These are phyloP conservation scores for Nicator chloris DNA, from an alignment of 2,113 vertebrate species.

Conservation along the genomic window DNA sequence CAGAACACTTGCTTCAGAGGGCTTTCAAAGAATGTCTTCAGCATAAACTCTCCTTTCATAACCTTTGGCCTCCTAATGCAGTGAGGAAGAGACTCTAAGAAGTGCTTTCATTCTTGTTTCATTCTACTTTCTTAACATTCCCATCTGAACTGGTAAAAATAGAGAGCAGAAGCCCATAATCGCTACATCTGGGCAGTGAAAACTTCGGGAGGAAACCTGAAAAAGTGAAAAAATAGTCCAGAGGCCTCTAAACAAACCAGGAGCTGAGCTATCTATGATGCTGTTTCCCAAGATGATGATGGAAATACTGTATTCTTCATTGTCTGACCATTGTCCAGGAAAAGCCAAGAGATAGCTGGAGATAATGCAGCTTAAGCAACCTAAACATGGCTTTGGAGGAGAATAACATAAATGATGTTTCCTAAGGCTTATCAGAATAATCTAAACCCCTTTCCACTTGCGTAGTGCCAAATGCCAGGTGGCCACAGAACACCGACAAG, in stretches of 20 bases:
- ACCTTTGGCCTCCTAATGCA: conserved; percentile 52
- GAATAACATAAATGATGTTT: neutral
- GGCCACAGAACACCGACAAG: neutral
- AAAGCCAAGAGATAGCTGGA: neutral
- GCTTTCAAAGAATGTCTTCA: conserved; percentile 47
- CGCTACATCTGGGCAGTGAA: neutral
- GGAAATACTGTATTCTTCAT: neutral
- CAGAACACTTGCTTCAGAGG: conserved; percentile 50
- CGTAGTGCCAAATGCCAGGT: neutral
- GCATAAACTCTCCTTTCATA: conserved; percentile 21
- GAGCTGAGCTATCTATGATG: neutral
- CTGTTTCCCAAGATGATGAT: neutral
- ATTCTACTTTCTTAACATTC: neutral
- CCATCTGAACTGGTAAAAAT: neutral
- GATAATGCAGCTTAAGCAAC: neutral
- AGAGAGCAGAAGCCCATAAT: neutral
- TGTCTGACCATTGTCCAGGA: neutral
- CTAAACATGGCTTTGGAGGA: neutral
- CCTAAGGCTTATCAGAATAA: neutral
- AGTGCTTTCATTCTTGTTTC: neutral
- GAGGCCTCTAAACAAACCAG: neutral
- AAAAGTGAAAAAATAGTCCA: neutral
- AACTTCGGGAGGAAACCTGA: neutral
- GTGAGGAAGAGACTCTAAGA: conserved; percentile 1
- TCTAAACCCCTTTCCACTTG: neutral